Evolutionary conservation across 1,140 invertebrate species (phyloP).

Genomic region (Ditylenchus dipsaci): DNA sequence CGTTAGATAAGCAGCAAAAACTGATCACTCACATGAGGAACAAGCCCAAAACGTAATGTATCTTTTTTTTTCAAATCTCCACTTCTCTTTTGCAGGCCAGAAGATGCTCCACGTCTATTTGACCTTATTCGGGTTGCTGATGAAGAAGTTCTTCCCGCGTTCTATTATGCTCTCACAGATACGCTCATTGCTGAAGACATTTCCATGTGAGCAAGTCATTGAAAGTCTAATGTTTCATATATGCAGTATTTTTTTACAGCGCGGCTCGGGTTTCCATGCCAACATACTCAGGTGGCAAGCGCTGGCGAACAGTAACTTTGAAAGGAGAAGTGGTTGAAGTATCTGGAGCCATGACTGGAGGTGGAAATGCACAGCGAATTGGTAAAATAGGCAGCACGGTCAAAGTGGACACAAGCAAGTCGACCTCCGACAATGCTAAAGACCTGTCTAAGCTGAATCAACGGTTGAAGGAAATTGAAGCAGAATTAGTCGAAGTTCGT

Average conservation of each 20-base stretch:
- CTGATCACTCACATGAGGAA: slow-evolving; percentile 27
- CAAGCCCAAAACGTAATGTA: slow-evolving; percentile 51
- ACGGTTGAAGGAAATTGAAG: slow-evolving; percentile 23
- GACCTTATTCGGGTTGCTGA: slow-evolving; percentile 76
- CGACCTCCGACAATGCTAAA: neutral
- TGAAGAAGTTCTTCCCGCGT: slow-evolving; percentile 69
- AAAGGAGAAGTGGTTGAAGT: slow-evolving; percentile 80
- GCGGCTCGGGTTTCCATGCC: too few relatives aligned
- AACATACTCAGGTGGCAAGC: slow-evolving; percentile 29
- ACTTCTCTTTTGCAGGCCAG: slow-evolving; percentile 62
- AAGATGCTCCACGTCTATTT: slow-evolving; percentile 79
- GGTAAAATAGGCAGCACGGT: slow-evolving; percentile 37
- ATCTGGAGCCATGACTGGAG: slow-evolving; percentile 86
- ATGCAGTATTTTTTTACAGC: neutral
- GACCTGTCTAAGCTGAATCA: slow-evolving; percentile 24
- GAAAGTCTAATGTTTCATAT: slow-evolving; percentile 57
- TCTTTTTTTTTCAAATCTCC: neutral
- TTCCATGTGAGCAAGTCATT: too few relatives aligned
- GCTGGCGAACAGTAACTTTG: slow-evolving; percentile 83
- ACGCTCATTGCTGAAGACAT: slow-evolving; percentile 82
- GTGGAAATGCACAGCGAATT: slow-evolving; percentile 65
- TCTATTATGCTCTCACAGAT: slow-evolving; percentile 81
- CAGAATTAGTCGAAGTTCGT: slow-evolving; percentile 20
- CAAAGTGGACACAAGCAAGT: slow-evolving; percentile 19
- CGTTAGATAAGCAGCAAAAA: slow-evolving; percentile 64